These are phyloP conservation scores for Lepus oiostolus DNA, from an alignment of 2,797 vertebrate genomes.

Conservation along the genomic window DNA sequence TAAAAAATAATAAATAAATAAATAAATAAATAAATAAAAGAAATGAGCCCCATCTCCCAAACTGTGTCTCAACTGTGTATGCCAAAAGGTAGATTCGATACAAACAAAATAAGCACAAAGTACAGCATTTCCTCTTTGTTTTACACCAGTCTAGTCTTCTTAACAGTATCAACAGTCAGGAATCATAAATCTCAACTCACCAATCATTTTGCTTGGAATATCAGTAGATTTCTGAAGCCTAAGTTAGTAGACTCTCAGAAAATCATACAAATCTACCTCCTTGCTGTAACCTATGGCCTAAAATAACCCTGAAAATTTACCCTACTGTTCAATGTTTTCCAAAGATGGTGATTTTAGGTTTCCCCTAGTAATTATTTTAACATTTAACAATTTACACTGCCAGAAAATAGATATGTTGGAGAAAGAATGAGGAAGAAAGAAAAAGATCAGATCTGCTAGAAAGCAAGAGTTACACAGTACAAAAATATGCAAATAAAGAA, in stretches of 20 bases:
- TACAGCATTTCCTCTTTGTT: not conserved
- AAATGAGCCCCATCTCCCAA: not conserved
- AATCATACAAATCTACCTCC: not conserved
- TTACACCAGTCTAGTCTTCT: conserved; percentile 2
- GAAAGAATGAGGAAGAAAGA: not conserved
- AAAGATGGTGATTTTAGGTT: conserved; percentile 25
- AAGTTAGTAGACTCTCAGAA: not conserved
- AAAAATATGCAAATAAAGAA: conserved; percentile 1
- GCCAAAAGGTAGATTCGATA: not conserved
- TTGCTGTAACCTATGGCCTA: not conserved
- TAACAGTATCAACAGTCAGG: not conserved
- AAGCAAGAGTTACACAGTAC: not conserved
- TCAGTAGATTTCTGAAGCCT: not conserved
- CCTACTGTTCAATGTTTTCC: not conserved
- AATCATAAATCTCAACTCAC: conserved; percentile 15
- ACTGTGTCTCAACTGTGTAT: not conserved
- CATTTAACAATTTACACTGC: conserved; percentile 22
- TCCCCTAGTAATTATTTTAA: not conserved
- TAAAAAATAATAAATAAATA: no score
- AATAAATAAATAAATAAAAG: no score
- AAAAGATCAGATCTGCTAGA: not conserved
- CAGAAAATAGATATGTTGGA: not conserved
- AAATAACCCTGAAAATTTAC: conserved; percentile 20
- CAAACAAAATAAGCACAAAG: conserved; percentile 21
- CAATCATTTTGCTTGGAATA: conserved; percentile 31